These are phyloP conservation scores for Latrodectus hesperus DNA, from an alignment of 2,888 invertebrate species.

Conservation along the genomic window DNA sequence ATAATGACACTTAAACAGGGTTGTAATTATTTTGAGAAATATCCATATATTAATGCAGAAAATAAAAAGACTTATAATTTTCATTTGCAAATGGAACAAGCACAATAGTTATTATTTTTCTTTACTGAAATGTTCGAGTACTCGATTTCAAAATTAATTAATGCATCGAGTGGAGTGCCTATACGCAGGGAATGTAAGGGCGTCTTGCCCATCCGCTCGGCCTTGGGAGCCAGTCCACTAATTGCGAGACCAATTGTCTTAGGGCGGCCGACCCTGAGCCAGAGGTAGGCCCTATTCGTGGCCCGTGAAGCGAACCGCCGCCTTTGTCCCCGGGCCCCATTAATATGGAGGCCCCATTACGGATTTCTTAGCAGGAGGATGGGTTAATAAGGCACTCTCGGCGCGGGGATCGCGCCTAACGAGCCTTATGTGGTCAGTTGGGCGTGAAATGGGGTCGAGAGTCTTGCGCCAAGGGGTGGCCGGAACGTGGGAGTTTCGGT, in stretches of 20 bases:
- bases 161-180: neutral
- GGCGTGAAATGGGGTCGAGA: slow-evolving; percentile 23
- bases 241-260: slow-evolving; percentile 36
- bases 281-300: neutral
- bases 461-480: neutral
- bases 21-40: too few relatives aligned
- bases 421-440: slow-evolving; percentile 36
- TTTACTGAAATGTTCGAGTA: too few relatives aligned
- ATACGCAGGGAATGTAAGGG: neutral
- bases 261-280: slow-evolving; percentile 25
- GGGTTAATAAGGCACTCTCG: slow-evolving; percentile 29
- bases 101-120: too few relatives aligned
- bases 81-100: too few relatives aligned
- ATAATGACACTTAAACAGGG: too few relatives aligned
- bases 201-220: neutral
- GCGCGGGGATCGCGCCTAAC: neutral
- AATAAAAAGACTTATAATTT: too few relatives aligned
- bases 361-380: neutral
- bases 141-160: too few relatives aligned
- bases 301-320: neutral
- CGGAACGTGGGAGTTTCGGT: neutral
- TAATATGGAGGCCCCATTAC: slow-evolving; percentile 27
- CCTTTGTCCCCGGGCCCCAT: slow-evolving; percentile 22
- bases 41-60: too few relatives aligned
- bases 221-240: slow-evolving; percentile 10